Evolutionary conservation across 2,113 vertebrate species (phyloP), one percentile per base, ranked within the genome.

Genomic region (Proteles cristata): DNA sequence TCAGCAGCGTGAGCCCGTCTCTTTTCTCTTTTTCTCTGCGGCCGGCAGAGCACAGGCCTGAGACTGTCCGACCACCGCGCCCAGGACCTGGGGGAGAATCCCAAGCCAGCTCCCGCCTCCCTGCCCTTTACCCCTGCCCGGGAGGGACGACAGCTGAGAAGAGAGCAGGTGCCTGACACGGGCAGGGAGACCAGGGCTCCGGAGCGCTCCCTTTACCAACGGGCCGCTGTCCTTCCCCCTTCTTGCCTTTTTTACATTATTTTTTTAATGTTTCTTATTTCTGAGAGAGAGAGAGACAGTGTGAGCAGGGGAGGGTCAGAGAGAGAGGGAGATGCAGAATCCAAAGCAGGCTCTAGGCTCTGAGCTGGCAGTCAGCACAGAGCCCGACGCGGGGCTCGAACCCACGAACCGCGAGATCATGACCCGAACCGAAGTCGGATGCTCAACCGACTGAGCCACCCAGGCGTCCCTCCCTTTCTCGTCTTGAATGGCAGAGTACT

Each of bases 61-160:
- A 23, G 35, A 73, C 23, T 7, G 71, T 25, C 39, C 12, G 23
- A 1, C 23, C 1, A 26, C 5, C 5, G 2, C 28, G 35, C 21
- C 58, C 58, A 2, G 71, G 71, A 25, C 71, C 23, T 9, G 12
- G 12, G 73, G 28, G 25, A 28, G 73, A 76, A 43, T 39, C 25
- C 12, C 25, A 25, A 7, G 12, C 14, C 25, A 48, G 26, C 58
- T 4, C 17, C 76, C 31, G 39, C 35, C 10, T 4, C 7, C 31
- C 28, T 2, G 25, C 28, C 73, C n/a, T 16, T 0, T 4, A 12
- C 16, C 3, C 50, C 83, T 26, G 39, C 3, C 5, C 7, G 5
- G 4, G 14, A 21, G 5, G 4, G 14, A 21, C 53, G 28, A 79
- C 1, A 48, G 21, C 39, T 5, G 26, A 58, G 35, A 26, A 66